Evolutionary conservation across 1,140 invertebrate species (phyloP), one percentile per base, ranked within the genome.

Genomic region (Bombus waltoni): DNA sequence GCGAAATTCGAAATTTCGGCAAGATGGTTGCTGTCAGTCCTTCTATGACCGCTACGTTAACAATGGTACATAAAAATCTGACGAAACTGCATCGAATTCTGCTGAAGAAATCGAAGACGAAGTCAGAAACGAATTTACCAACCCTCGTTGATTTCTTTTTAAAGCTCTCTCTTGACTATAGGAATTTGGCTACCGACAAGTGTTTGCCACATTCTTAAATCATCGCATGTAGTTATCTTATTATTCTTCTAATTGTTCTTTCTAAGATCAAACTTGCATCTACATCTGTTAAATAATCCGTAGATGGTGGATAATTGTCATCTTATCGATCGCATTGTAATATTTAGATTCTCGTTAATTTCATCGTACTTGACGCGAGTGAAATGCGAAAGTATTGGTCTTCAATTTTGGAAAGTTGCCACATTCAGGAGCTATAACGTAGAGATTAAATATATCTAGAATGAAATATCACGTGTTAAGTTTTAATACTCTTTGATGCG

Each of bases 111-210:
- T 38, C 44, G 28, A 86, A 47, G 10, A 44, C 5, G 1, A 82
- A 83, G 10, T 5, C 38, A 1, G 79, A 87, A 42, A 87, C 77
- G 3, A 90, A 90, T 83, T 38, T 88, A 42, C 28, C 38, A 0
- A 18, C 11, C 1, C 44, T 81, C 1, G 47, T 57, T 2, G 71
- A 89, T 13, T 77, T 59, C 18, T 65, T 88, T 22, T 13, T 13
- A 15, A 83, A 82, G 32, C 73, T 85, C 1, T 73, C 65, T 8
- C n/a, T 74, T 0, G 71, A 76, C 22, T 85, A 90, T 62, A 32
- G 53, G 28, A 53, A 83, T 40, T n/a, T 68, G 1, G 22, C 38
- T 25, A 10, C n/a, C 8, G 59, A 84, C 32, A 65, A 32, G 0
- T 86, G 85, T 32, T 22, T n/a, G 22, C 35, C 68, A 25, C 22